Conservation (phyloP, 2,888 invertebrate genomes). For the Fabriciana adippe region DNA sequence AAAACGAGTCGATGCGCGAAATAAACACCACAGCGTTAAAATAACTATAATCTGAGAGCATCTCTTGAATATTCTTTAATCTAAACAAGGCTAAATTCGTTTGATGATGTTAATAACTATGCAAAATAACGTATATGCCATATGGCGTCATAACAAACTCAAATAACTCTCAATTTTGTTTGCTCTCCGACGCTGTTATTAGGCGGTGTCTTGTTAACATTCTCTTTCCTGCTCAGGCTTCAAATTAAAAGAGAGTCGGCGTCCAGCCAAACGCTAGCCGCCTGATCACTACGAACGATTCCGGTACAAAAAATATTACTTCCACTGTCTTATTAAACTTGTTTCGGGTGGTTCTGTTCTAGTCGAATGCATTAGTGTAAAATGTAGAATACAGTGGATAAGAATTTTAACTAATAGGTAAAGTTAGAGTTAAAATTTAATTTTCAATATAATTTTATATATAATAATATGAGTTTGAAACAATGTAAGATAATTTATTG, state of each 20-base stretch:
- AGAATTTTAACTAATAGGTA: not conserved
- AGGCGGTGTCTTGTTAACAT: slow-evolving; percentile 76
- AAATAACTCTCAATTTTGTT: slow-evolving; percentile 62
- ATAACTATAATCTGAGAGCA: slow-evolving; percentile 30
- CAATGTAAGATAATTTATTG: too few relatives aligned
- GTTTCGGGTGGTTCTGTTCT: slow-evolving; percentile 69
- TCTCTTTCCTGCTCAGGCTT: slow-evolving; percentile 69
- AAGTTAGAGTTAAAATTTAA: not conserved
- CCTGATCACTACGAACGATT: slow-evolving; percentile 77
- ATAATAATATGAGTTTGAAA: too few relatives aligned
- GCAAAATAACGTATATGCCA: slow-evolving; percentile 59
- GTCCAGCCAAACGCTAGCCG: slow-evolving; percentile 49
- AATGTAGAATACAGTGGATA: slow-evolving; percentile 54
- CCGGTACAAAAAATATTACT: slow-evolving; percentile 79
- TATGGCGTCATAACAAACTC: slow-evolving; percentile 67
- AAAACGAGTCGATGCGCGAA: slow-evolving; percentile 16
- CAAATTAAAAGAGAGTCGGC: slow-evolving; percentile 78
- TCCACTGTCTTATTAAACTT: slow-evolving; percentile 80
- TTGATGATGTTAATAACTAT: slow-evolving; percentile 41
- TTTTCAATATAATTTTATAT: too few relatives aligned
- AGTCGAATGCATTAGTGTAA: slow-evolving; percentile 54
- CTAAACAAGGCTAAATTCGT: slow-evolving; percentile 26
- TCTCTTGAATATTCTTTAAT: slow-evolving; percentile 22
- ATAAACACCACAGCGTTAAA: slow-evolving; percentile 27
- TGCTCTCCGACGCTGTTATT: slow-evolving; percentile 76